Conservation (phyloP, 2,888 invertebrate species). For the Catotricha subobsoleta region DNA sequence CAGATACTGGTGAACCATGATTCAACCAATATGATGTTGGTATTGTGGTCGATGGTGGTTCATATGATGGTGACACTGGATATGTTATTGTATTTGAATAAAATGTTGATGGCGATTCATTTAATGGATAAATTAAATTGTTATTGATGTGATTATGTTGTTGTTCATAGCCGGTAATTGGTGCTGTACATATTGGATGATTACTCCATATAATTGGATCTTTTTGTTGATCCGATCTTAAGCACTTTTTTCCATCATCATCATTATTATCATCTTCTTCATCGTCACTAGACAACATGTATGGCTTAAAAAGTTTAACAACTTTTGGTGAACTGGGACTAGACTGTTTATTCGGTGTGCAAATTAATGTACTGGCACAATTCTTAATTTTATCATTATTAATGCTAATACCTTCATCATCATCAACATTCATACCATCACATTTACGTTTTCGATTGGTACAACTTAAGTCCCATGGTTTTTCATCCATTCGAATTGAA, state of each 20-base stretch:
- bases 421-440: slow-evolving; percentile 2
- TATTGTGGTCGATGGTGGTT: background rate
- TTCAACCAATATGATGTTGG: slow-evolving; percentile 26
- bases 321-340: slow-evolving; percentile 35
- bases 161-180: too few relatives aligned
- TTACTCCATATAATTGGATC: slow-evolving; percentile 26
- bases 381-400: slow-evolving; percentile 13
- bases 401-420: slow-evolving; percentile 3
- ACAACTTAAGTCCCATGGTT: slow-evolving; percentile 6
- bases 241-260: slow-evolving; percentile 4
- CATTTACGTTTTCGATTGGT: slow-evolving; percentile 4
- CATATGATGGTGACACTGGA: slow-evolving; percentile 14
- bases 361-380: slow-evolving; percentile 13
- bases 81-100: slow-evolving; percentile 18
- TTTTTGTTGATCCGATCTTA: slow-evolving; percentile 13
- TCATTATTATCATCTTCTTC: slow-evolving; percentile 27
- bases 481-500: background rate
- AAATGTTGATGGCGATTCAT: too few relatives aligned
- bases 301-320: slow-evolving; percentile 60
- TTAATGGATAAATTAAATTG: slow-evolving; percentile 9
- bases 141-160: slow-evolving; percentile 8
- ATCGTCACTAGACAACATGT: slow-evolving; percentile 46
- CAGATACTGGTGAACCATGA: slow-evolving; percentile 28
- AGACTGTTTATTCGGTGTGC: background rate
- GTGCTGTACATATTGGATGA: slow-evolving; percentile 17